These are phyloP conservation scores for Macropodus opercularis DNA, from an alignment of 2,797 vertebrate species.

Conservation along the genomic window DNA sequence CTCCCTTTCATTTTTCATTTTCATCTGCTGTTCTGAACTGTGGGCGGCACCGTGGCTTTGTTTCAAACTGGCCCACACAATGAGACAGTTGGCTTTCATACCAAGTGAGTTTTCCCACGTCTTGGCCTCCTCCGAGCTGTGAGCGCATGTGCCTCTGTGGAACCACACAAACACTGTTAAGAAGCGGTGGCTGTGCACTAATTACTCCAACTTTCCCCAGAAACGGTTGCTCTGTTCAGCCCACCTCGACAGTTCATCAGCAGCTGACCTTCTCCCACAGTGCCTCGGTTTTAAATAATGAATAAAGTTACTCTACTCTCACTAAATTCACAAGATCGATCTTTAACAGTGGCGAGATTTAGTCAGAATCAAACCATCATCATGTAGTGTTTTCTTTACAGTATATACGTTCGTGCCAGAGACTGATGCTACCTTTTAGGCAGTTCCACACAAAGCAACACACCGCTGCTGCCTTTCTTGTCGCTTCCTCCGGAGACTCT, in stretches of 20 bases:
- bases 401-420: too few species aligned
- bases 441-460: constrained; percentile 18
- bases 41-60: constrained; percentile 45
- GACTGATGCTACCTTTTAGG: constrained; percentile 1
- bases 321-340: neutral
- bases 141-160: constrained; percentile 28
- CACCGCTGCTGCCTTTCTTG: constrained; percentile 64
- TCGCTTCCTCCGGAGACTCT: constrained; percentile 68
- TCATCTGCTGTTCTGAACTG: constrained; percentile 54
- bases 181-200: neutral
- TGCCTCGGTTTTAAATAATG: constrained; percentile 7
- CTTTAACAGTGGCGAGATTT: neutral
- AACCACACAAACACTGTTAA: constrained; percentile 2
- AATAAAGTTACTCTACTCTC: neutral
- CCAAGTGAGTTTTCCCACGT: constrained; percentile 57
- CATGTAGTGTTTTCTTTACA: neutral
- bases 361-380: neutral
- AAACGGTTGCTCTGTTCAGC: constrained; percentile 2
- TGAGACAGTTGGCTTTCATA: constrained; percentile 37
- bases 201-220: neutral
- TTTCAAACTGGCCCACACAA: constrained; percentile 59
- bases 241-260: constrained; percentile 8
- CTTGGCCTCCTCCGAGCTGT: constrained; percentile 33
- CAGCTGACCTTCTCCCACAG: constrained; percentile 10
- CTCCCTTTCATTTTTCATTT: constrained; percentile 44